Evolutionary conservation across 64 coral and sea anemone genomes (phyloP), one percentile per base, ranked within the genome.

Genomic region (Pocillopora damicornis): DNA sequence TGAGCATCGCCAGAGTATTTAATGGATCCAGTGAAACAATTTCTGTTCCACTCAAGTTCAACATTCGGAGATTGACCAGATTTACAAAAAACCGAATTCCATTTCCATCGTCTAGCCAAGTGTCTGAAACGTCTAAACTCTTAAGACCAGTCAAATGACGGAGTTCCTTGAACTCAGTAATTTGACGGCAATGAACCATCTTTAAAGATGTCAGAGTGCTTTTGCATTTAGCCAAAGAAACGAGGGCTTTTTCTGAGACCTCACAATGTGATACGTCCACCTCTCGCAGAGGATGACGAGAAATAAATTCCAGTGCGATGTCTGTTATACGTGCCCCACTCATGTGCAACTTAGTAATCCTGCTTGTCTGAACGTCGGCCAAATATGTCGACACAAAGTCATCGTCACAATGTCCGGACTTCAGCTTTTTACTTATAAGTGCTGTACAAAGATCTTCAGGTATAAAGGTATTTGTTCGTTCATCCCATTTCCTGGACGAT

Each of bases 361-460:
- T 80, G 82, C 94, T 97, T 66, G 82, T 97, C 60, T 81, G 65
- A 5, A 92, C 88, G 78, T 97, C 76, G 73, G 88, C 74, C 64
- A 97, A 97, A 38, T 88, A 90, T 0, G 87, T 87, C 30, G 81
- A 63, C 25, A 97, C 71, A 87, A 97, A 97, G 13, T 86, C 80
- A 90, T 97, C 94, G 23, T 77, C 37, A 51, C 94, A 97, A 58
- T 88, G 74, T 34, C 94, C 94, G 58, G 88, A 75, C 38, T 90
- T 97, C 0, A 97, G 64, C 82, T 92, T 97, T 63, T 90, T 93
- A 37, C 72, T 80, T 82, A 97, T 97, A 36, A 97, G 89, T 82
- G 94, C 94, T 84, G 93, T 88, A 42, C 94, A 97, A 1, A 97
- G 62, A 73, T 93, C 94, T 60, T 97, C 94, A n/a, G 94, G 94